These are phyloP conservation scores for Heliconius himera DNA, from an alignment of 1,140 invertebrate genomes.

Conservation along the genomic window DNA sequence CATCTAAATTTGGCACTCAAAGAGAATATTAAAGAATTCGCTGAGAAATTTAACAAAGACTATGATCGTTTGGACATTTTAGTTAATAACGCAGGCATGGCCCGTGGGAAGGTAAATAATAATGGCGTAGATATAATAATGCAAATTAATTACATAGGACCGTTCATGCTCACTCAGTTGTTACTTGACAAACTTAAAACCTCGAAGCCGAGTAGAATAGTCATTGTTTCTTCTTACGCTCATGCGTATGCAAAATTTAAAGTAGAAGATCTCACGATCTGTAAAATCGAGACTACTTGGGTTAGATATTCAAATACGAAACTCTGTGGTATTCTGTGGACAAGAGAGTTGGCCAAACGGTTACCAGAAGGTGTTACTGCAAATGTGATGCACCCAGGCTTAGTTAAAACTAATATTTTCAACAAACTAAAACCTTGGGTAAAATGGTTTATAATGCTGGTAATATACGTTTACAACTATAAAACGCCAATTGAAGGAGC, in stretches of 20 bases:
- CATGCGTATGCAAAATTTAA: constrained; percentile 82
- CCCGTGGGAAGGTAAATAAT: constrained; percentile 70
- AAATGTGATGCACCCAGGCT: constrained; percentile 83
- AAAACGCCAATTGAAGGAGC: constrained; percentile 85
- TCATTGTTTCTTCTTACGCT: constrained; percentile 86
- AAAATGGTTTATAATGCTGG: constrained; percentile 18
- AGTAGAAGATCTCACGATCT: constrained; percentile 83
- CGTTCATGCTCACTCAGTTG: constrained; percentile 85
- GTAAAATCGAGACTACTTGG: constrained; percentile 67
- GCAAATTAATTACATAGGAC: constrained; percentile 86
- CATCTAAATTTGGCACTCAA: constrained; percentile 61
- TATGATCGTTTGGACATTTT: constrained; percentile 84
- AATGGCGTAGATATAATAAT: constrained; percentile 84
- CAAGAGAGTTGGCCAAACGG: constrained; percentile 82
- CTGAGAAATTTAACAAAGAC: constrained; percentile 59
- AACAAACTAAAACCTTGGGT: constrained; percentile 66
- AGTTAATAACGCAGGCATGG: constrained; percentile 87
- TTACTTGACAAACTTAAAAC: constrained; percentile 80
- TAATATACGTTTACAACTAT: constrained; percentile 70
- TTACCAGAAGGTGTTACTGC: constrained; percentile 82
- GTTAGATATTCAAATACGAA: constrained; percentile 85
- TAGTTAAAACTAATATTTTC: constrained; percentile 83
- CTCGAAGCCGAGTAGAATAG: constrained; percentile 83
- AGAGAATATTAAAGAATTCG: constrained; percentile 55
- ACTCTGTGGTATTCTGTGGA: constrained; percentile 87